Percentiles rank a stretch among this genome's conserved stretches.
Evolutionary conservation across 2,113 vertebrate species (phyloP).

Genomic region (Limanda limanda): DNA sequence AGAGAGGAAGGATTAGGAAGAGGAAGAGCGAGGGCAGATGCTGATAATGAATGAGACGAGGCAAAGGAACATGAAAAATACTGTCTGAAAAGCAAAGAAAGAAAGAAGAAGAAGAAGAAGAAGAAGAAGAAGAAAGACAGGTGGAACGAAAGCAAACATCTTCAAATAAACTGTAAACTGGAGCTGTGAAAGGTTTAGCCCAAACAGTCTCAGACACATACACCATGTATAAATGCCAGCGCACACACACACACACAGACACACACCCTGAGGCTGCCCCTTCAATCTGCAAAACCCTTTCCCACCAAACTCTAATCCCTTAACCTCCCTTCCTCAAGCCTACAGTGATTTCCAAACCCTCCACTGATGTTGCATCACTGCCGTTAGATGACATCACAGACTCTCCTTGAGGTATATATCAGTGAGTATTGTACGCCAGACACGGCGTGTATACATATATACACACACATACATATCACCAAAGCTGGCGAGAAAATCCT

Average conservation of each 20-base stretch:
- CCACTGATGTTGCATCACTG: slow-evolving; percentile 69
- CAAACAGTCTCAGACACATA: slow-evolving; percentile 12
- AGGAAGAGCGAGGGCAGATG: slow-evolving; percentile 6
- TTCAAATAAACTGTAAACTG: slow-evolving; percentile 54
- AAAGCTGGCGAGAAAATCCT: no score
- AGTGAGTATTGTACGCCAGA: slow-evolving; percentile 1
- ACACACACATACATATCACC: no score
- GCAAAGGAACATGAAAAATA: not conserved
- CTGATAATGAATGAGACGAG: not conserved
- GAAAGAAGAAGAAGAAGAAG: not conserved
- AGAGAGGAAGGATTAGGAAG: slow-evolving; percentile 3
- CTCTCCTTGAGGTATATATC: slow-evolving; percentile 56
- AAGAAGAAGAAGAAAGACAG: slow-evolving; percentile 6
- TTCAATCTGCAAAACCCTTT: slow-evolving; percentile 54
- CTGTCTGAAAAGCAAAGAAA: not conserved
- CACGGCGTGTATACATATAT: no score
- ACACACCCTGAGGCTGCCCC: slow-evolving; percentile 48
- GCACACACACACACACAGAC: slow-evolving; percentile 19
- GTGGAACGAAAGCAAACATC: slow-evolving; percentile 45
- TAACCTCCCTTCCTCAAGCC: slow-evolving; percentile 52
- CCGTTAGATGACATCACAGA: slow-evolving; percentile 65
- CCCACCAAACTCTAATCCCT: slow-evolving; percentile 67
- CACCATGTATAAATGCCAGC: slow-evolving; percentile 33
- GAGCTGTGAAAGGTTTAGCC: slow-evolving; percentile 52
- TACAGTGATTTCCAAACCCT: slow-evolving; percentile 67